phyloP scores from a whole-genome alignment of 2,888 invertebrate species.

The Mesorhabditis sp. region DNA sequence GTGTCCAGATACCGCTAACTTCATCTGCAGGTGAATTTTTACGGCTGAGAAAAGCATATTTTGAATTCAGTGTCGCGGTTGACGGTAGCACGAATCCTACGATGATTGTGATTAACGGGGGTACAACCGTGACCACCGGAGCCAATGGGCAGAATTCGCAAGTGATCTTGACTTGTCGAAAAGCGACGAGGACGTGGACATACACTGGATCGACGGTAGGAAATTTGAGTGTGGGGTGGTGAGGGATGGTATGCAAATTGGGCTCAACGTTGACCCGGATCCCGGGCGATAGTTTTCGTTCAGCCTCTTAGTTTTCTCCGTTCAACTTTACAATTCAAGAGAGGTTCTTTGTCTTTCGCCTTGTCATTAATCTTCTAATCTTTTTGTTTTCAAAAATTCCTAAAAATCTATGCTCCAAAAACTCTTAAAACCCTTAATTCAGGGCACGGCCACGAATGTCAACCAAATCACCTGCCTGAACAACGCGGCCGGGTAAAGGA shows the following conservation, averaged over 20 bases:
- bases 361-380: no score
- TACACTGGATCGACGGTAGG: background rate
- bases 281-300: no score
- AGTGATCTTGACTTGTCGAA: background rate
- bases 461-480: background rate
- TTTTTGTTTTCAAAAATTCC: no score
- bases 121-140: conserved; percentile 8
- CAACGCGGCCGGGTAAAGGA: background rate
- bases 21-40: conserved; percentile 15
- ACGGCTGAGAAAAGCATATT: background rate
- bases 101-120: conserved; percentile 11
- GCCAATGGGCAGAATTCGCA: conserved; percentile 10
- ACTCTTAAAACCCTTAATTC: background rate
- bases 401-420: no score
- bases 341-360: no score
- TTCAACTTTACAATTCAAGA: no score
- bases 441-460: conserved; percentile 3
- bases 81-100: conserved; percentile 14
- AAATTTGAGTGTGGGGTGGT: no score
- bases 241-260: no score
- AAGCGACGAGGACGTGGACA: background rate
- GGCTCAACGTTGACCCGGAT: no score
- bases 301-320: no score
- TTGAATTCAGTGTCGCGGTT: conserved; percentile 11
- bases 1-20: conserved; percentile 16